phyloP scores from a whole-genome alignment of 1,140 invertebrate genomes.

The Heliconius hermathena region DNA sequence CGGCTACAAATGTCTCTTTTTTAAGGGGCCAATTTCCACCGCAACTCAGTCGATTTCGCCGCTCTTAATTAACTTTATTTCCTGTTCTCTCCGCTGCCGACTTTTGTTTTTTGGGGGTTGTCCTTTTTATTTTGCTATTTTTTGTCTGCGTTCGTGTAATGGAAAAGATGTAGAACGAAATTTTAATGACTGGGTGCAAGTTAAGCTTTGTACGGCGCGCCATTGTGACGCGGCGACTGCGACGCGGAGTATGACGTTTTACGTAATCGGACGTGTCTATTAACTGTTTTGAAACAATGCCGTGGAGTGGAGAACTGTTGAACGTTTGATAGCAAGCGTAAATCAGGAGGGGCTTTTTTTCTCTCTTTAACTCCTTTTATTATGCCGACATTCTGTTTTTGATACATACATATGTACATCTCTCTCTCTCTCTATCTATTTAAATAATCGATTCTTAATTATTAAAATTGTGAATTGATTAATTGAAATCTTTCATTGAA shows the following conservation, averaged over 20 bases:
- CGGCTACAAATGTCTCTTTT: slow-evolving; percentile 81
- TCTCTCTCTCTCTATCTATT: background rate
- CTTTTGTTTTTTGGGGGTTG: slow-evolving; percentile 76
- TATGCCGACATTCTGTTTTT: background rate
- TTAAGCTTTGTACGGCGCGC: slow-evolving; percentile 71
- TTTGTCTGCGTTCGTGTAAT: slow-evolving; percentile 79
- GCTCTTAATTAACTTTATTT: slow-evolving; percentile 82
- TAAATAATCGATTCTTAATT: background rate
- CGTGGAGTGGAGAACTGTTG: slow-evolving; percentile 22
- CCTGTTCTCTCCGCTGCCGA: slow-evolving; percentile 76
- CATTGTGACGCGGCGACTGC: slow-evolving; percentile 64
- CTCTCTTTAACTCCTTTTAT: background rate
- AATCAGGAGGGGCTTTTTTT: background rate
- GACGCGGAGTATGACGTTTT: slow-evolving; percentile 68
- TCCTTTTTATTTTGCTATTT: slow-evolving; percentile 77
- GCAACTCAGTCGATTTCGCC: slow-evolving; percentile 81
- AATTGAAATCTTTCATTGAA: slow-evolving; percentile 7
- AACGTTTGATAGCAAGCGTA: background rate
- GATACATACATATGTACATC: background rate
- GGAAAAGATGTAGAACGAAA: slow-evolving; percentile 81
- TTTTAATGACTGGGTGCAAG: slow-evolving; percentile 78
- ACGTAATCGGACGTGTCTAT: slow-evolving; percentile 57
- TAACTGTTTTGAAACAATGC: slow-evolving; percentile 25
- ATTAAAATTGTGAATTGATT: background rate
- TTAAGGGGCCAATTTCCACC: slow-evolving; percentile 80